Conservation (phyloP, 2,888 invertebrate species). For the Dasysyrphus tricinctus region DNA sequence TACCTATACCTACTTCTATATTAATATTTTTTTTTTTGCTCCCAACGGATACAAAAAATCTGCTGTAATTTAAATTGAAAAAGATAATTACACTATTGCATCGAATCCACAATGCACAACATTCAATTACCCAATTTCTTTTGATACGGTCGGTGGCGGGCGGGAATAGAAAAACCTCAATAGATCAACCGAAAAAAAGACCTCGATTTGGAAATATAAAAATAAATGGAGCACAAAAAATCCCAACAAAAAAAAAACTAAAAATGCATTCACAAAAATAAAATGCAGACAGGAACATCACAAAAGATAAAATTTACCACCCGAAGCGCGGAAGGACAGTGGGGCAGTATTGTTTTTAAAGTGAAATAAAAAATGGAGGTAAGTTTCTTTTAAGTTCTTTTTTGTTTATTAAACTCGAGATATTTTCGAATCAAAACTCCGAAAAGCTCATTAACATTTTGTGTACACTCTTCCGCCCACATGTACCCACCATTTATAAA, state of each 20-base stretch:
- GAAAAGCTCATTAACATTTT: too few species aligned
- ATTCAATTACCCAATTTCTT: not conserved
- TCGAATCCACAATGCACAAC: not conserved
- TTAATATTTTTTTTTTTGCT: too few species aligned
- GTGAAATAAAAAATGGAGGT: too few species aligned
- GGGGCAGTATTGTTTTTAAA: not conserved
- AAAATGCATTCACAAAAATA: constrained; percentile 12
- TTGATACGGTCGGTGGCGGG: not conserved
- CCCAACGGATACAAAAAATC: too few species aligned
- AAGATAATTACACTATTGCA: not conserved
- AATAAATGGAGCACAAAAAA: constrained; percentile 10
- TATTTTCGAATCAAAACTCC: too few species aligned
- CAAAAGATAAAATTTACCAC: constrained; percentile 9
- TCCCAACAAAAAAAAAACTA: constrained; percentile 19
- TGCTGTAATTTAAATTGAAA: not conserved
- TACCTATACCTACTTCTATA: too few species aligned
- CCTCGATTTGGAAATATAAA: constrained; percentile 25
- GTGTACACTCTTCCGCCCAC: too few species aligned
- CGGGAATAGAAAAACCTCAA: constrained; percentile 5
- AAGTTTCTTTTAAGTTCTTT: too few species aligned
- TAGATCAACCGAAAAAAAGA: constrained; percentile 6
- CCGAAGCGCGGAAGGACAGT: not conserved
- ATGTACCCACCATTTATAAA: too few species aligned
- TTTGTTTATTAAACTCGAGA: too few species aligned
- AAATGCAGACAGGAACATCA: constrained; percentile 6